Evolutionary conservation across 1,140 invertebrate species (phyloP).

Genomic region (Potamilus streckersoni): DNA sequence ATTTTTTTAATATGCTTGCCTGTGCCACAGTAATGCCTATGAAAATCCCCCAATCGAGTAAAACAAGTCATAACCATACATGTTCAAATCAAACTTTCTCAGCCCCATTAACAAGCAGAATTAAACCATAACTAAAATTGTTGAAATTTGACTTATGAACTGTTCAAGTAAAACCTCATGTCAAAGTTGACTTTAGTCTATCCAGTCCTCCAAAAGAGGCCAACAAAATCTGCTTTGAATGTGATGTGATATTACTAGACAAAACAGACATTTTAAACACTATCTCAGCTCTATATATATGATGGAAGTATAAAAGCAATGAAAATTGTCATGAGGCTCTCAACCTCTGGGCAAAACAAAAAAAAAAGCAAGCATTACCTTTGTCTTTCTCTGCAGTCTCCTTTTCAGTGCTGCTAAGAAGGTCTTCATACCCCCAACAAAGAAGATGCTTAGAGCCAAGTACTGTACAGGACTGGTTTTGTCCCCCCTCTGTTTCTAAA

Average conservation of each 20-base stretch:
- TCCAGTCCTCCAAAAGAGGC: not conserved
- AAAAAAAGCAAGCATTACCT: conserved; percentile 24
- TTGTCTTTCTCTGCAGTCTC: conserved; percentile 52
- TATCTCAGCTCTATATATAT: not conserved
- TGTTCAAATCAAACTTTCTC: no score
- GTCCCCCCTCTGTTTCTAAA: conserved; percentile 60
- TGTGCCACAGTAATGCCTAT: no score
- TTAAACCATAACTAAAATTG: no score
- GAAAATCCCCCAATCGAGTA: no score
- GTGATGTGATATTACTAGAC: not conserved
- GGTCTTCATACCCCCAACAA: conserved; percentile 66
- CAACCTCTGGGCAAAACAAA: conserved; percentile 22
- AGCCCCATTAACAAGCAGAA: no score
- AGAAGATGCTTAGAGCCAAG: conserved; percentile 60
- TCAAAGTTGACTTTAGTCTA: no score
- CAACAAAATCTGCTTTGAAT: not conserved
- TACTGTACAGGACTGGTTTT: conserved; percentile 52
- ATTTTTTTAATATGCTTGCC: no score
- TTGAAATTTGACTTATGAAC: no score
- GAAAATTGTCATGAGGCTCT: not conserved
- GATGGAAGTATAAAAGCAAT: not conserved
- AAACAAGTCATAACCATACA: no score
- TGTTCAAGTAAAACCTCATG: no score
- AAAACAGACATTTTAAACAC: not conserved
- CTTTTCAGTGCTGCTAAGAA: conserved; percentile 47